phyloP scores from a whole-genome alignment of 2,888 invertebrate genomes.

The Coenonympha glycerion region DNA sequence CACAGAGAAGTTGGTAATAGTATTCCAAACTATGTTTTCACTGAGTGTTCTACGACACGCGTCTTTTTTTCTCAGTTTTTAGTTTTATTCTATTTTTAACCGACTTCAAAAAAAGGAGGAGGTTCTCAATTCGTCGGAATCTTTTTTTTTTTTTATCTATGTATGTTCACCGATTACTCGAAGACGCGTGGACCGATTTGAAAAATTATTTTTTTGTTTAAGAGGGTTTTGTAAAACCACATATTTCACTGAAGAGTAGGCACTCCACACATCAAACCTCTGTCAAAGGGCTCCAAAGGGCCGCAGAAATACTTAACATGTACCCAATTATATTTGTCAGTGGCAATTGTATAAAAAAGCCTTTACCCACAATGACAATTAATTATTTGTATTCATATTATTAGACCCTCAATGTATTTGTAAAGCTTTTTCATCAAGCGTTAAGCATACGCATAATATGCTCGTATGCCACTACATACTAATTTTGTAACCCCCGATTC shows the following conservation, averaged over 20 bases:
- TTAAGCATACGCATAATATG: conserved; percentile 58
- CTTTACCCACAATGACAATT: conserved; percentile 47
- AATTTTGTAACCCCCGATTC: not conserved
- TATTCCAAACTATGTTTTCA: too few relatives aligned
- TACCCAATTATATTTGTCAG: conserved; percentile 39
- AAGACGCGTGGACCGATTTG: too few relatives aligned
- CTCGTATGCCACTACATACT: conserved; percentile 31
- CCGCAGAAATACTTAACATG: conserved; percentile 23
- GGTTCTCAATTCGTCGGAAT: too few relatives aligned
- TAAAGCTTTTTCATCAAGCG: conserved; percentile 44
- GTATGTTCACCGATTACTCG: too few relatives aligned
- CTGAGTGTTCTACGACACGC: too few relatives aligned
- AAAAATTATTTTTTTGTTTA: too few relatives aligned
- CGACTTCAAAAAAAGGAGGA: too few relatives aligned
- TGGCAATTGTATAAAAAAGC: conserved; percentile 29
- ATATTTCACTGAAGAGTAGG: not conserved
- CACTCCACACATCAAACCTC: not conserved
- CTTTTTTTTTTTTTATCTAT: too few relatives aligned
- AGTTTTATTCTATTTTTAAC: too few relatives aligned
- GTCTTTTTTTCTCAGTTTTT: too few relatives aligned
- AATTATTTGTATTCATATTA: conserved; percentile 44
- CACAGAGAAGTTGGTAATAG: too few relatives aligned
- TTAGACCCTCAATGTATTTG: conserved; percentile 31
- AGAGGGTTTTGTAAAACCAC: not conserved
- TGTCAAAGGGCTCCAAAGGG: conserved; percentile 9